phyloP scores from a whole-genome alignment of 1,140 invertebrate genomes.

The Physella acuta region DNA sequence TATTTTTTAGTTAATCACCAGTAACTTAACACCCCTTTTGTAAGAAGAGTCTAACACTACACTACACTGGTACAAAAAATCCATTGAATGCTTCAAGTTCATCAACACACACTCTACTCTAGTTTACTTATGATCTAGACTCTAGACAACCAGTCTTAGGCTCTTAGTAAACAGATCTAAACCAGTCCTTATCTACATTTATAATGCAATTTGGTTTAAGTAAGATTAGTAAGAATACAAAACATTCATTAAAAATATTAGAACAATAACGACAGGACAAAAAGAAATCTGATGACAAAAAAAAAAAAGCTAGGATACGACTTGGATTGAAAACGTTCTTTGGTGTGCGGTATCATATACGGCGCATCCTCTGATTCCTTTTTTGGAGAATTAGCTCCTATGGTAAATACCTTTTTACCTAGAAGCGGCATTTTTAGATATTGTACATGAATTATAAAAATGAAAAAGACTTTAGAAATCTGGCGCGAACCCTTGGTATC shows the following conservation, averaged over 20 bases:
- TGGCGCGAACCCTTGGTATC: conserved; percentile 48
- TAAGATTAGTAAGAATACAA: not conserved
- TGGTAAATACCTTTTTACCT: conserved; percentile 48
- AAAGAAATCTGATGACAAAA: conserved; percentile 7
- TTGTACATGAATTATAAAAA: conserved; percentile 36
- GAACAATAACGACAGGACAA: not conserved
- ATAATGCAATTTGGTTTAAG: not conserved
- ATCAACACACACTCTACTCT: too few species aligned
- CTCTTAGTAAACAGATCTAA: not conserved
- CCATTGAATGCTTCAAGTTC: too few species aligned
- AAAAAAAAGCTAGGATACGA: conserved; percentile 54
- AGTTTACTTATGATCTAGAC: too few species aligned
- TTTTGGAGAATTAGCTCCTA: conserved; percentile 41
- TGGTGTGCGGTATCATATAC: conserved; percentile 53
- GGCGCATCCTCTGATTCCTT: conserved; percentile 44
- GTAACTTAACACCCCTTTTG: too few species aligned
- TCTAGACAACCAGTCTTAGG: not conserved
- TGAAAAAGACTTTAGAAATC: conserved; percentile 48
- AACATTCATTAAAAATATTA: not conserved
- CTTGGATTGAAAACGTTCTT: conserved; percentile 56
- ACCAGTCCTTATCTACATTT: not conserved
- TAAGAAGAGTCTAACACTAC: too few species aligned
- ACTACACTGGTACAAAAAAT: too few species aligned
- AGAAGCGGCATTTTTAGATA: conserved; percentile 52
- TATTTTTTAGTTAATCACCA: too few species aligned